Base-by-base conservation (phyloP, 2,797 vertebrate genomes). In the Scolopax rusticola region DNA sequence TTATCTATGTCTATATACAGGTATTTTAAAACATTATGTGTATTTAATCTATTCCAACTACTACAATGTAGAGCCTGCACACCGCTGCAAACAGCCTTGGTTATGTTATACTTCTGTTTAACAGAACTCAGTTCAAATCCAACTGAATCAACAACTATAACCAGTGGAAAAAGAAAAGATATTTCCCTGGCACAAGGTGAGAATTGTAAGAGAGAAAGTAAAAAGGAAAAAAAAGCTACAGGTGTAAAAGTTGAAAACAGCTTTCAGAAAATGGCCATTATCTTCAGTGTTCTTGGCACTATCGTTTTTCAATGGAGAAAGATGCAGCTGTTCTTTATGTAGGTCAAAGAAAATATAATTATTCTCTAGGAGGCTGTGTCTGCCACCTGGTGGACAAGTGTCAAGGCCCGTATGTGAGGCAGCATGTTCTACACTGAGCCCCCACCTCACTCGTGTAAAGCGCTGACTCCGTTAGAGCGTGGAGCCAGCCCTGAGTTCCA, bases 381-480 rank as follows among this genome's bases (percentile, higher is more conserved):
- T 69, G 57, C 86, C 94, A 81, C 50, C 86, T 91, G 86, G 61
- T 65, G 89, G 93, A 51, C 67, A 59, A 47, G 25, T 18, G 30
- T 6, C 57, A 38, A 12, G 24, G 53, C 38, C 40, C 7, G 1
- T 5, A 11, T 4, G n/a, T 9, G 28, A 41, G 74, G 30, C 28
- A 60, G 11, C 2, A 3, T 2, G 23, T 19, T 43, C 41, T 20
- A 3, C 28, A 15, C 32, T 1, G 3, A 40, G 36, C 9, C 19
- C 43, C 12, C 27, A 27, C 54, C n/a, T 50, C 48, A 50, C 27
- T 24, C 12, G 4, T 3, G 27, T 4, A 15, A n/a, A 12, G 5
- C 15, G 15, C 15, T 9, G 48, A 15, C 33, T 63, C 25, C 74
- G 28, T 12, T 5, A 40, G 23, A 16, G 25, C 38, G 8, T 23